These are phyloP conservation scores for Fregetta grallaria DNA, from an alignment of 2,113 vertebrate genomes.

Conservation along the genomic window DNA sequence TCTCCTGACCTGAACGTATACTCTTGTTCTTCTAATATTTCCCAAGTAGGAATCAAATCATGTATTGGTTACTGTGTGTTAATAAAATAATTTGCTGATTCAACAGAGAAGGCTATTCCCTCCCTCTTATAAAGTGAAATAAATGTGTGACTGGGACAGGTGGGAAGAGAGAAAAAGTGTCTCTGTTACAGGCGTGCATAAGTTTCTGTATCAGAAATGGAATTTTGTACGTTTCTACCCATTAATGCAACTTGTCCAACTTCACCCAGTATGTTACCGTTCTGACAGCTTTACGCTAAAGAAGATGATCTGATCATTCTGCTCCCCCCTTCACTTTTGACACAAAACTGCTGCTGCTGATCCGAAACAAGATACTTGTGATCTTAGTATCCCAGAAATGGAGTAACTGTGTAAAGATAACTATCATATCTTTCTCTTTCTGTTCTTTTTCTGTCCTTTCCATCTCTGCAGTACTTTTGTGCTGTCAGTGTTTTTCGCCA, in stretches of 20 bases:
- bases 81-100: background rate
- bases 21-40: background rate
- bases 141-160: background rate
- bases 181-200: rapidly evolving
- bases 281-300: background rate
- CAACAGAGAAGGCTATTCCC: background rate
- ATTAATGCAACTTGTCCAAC: background rate
- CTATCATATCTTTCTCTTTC: background rate
- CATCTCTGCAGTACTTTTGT: background rate
- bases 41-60: background rate
- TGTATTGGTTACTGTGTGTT: background rate
- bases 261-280: background rate
- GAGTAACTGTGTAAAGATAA: background rate
- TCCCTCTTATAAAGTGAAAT: background rate
- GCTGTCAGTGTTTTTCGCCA: background rate
- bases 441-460: background rate
- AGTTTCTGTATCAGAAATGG: background rate
- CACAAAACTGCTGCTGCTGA: background rate
- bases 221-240: background rate
- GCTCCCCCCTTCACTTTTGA: background rate
- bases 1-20: background rate
- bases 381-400: background rate
- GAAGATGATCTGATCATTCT: background rate
- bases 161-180: background rate
- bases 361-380: background rate